A percentile compares a stretch with the other conserved stretches of the same genome.
These are phyloP conservation scores for Parasteatoda lunata DNA, from an alignment of 2,888 invertebrate genomes.

Conservation along the genomic window DNA sequence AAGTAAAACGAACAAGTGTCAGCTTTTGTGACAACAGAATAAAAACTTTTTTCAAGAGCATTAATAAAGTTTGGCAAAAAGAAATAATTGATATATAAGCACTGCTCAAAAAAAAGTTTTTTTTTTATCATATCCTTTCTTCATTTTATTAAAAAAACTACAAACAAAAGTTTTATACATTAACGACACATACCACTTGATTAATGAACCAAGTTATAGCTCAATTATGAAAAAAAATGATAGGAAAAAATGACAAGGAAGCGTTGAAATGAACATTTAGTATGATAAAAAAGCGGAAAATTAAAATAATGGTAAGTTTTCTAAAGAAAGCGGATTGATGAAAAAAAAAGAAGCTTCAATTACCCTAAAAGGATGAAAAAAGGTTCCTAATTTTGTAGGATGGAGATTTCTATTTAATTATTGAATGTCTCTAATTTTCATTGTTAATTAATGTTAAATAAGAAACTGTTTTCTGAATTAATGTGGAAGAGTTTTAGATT, in stretches of 20 bases:
- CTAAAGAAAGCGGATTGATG: neutral
- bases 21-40: no score
- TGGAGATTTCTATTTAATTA: neutral
- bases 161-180: neutral
- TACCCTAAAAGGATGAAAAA: neutral
- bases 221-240: neutral
- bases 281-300: no score
- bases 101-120: no score
- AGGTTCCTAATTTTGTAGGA: neutral
- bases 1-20: no score
- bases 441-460: neutral
- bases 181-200: neutral
- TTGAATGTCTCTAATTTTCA: neutral
- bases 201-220: conserved; percentile 7
- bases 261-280: no score
- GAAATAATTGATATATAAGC: no score
- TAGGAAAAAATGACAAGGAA: no score
- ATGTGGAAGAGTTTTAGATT: no score
- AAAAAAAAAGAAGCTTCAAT: neutral
- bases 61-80: no score
- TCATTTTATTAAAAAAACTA: no score
- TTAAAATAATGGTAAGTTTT: neutral
- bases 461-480: neutral
- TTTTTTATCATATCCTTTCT: no score
- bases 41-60: no score